A percentile compares a stretch with the other conserved stretches of the same genome.
Conservation (phyloP, 2,888 invertebrate genomes). For the Mycalesis mineus region DNA sequence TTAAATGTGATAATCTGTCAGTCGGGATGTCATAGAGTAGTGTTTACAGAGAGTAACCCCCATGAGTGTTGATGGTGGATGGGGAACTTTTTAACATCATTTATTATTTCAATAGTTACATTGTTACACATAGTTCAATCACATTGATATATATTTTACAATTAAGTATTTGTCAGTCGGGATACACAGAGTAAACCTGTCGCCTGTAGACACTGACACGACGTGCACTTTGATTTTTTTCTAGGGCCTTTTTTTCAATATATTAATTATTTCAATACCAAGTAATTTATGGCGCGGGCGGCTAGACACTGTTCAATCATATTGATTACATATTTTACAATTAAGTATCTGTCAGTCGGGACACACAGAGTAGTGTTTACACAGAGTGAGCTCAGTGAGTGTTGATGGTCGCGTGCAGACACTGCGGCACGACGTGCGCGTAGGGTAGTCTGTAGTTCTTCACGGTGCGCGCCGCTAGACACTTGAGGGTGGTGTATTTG, state of each 20-base stretch:
- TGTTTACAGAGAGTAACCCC: neutral
- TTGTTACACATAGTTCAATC: conserved; percentile 71
- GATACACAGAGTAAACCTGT: neutral
- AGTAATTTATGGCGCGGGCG: neutral
- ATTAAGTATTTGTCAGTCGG: neutral
- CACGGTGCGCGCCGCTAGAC: conserved; percentile 90
- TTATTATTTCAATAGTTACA: too few species aligned
- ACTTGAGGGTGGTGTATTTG: conserved; percentile 88
- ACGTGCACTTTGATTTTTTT: neutral
- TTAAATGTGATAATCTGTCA: neutral
- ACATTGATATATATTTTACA: neutral
- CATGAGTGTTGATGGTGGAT: conserved; percentile 63
- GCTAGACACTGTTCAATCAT: neutral
- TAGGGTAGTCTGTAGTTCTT: conserved; percentile 83
- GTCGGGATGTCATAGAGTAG: neutral
- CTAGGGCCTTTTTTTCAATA: too few species aligned
- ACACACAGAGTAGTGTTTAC: conserved; percentile 1
- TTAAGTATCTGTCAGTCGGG: neutral
- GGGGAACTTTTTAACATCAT: too few species aligned
- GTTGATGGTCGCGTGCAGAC: conserved; percentile 69
- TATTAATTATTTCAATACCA: neutral
- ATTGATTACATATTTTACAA: neutral
- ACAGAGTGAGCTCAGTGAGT: conserved; percentile 38
- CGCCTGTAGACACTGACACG: neutral
- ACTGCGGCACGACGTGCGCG: conserved; percentile 74